Percentiles rank a stretch among this genome's conserved stretches.
These are phyloP conservation scores for Tamandua tetradactyla DNA, from an alignment of 2,797 vertebrate species.

Conservation along the genomic window DNA sequence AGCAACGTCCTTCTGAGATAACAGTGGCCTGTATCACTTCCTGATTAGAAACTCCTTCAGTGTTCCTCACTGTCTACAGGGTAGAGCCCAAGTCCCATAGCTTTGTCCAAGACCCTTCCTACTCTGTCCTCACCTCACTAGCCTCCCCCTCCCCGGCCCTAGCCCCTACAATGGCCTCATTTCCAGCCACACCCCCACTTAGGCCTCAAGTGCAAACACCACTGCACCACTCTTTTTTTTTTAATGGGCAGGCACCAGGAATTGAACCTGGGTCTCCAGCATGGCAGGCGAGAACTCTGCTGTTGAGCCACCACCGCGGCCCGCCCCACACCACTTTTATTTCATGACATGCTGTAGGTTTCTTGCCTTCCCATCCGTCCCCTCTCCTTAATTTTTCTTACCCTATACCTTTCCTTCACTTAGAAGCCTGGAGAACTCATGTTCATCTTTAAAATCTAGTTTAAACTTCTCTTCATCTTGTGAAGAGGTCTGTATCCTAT, in stretches of 20 bases:
- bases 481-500: too few species aligned
- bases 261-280: too few species aligned
- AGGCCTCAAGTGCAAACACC: neutral
- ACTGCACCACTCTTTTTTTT: rapidly evolving
- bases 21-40: neutral
- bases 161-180: neutral
- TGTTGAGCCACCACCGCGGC: too few species aligned
- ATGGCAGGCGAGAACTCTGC: too few species aligned
- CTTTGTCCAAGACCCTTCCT: neutral
- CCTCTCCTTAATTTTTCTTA: neutral
- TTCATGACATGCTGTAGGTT: neutral
- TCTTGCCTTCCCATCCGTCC: neutral
- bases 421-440: neutral
- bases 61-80: neutral
- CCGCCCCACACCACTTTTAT: too few species aligned
- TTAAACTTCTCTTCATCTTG: neutral
- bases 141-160: neutral
- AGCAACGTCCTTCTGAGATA: neutral
- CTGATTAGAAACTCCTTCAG: neutral
- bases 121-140: rapidly evolving
- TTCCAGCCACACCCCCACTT: neutral
- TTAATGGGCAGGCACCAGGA: too few species aligned
- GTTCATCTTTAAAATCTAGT: neutral
- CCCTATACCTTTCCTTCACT: neutral
- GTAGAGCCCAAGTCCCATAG: neutral